These are phyloP conservation scores for Nettapus auritus DNA, from an alignment of 2,113 vertebrate species.

Conservation along the genomic window DNA sequence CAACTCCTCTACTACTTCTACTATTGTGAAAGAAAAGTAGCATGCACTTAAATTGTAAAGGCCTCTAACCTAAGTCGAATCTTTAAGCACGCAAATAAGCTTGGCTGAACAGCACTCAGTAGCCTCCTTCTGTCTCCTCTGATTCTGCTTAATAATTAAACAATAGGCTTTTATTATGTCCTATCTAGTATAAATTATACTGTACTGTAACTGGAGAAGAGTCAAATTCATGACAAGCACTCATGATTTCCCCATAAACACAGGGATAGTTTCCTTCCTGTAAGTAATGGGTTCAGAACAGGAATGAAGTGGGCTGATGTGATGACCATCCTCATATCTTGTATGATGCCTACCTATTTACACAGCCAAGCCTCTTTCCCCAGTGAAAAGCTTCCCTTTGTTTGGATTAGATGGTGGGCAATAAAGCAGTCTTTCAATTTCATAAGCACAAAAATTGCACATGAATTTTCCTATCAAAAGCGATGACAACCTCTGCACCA, in stretches of 20 bases:
- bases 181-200: not conserved
- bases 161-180: not conserved
- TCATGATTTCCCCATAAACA: not conserved
- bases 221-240: not conserved
- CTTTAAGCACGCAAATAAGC: not conserved
- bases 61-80: not conserved
- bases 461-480: not conserved
- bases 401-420: not conserved
- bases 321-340: not conserved
- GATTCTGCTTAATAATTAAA: not conserved
- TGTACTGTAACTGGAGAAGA: not conserved
- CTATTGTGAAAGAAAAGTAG: not conserved
- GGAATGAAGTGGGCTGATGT: not conserved
- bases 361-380: not conserved
- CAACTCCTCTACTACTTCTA: not conserved
- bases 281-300: not conserved
- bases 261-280: not conserved
- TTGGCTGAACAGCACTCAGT: not conserved
- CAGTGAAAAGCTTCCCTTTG: not conserved
- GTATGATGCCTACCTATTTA: not conserved
- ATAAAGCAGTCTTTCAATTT: not conserved
- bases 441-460: not conserved
- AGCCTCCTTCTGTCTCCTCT: not conserved
- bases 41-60: not conserved
- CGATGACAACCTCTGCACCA: not conserved